Evolutionary conservation across 2,113 vertebrate genomes (phyloP).

Genomic region (Grus americana): DNA sequence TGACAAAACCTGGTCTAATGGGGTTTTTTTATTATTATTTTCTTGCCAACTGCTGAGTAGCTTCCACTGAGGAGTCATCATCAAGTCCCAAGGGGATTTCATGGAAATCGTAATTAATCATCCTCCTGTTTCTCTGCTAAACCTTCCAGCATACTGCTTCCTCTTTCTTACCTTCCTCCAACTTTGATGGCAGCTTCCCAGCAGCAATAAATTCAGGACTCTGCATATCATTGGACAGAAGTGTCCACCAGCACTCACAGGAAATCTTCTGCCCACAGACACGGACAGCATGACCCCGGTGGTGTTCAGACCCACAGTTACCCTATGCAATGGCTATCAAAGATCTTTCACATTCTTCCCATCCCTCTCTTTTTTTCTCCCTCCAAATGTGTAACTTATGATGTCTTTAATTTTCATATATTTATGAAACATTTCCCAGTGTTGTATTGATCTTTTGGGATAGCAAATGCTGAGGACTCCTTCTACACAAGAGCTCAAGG

Average conservation of each 20-base stretch:
- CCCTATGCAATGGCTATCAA: neutral
- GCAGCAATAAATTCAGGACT: neutral
- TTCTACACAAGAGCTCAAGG: neutral
- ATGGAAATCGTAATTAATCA: neutral
- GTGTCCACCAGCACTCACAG: neutral
- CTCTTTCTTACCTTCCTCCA: neutral
- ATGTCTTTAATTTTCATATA: neutral
- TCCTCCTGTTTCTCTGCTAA: neutral
- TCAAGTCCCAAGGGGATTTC: neutral
- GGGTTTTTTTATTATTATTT: neutral
- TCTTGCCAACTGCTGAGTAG: neutral
- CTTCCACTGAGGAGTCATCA: neutral
- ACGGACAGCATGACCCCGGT: neutral
- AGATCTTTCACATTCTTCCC: neutral
- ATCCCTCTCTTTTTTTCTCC: neutral
- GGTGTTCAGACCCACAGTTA: neutral
- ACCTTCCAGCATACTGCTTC: neutral
- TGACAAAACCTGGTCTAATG: neutral
- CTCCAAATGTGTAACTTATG: rapidly evolving
- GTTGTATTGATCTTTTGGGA: neutral
- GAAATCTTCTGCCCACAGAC: neutral
- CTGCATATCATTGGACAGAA: neutral
- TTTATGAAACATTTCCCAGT: neutral
- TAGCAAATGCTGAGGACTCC: neutral
- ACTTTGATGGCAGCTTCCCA: neutral